Evolutionary conservation across 2,113 vertebrate genomes (phyloP).

Genomic region (Sander vitreus): DNA sequence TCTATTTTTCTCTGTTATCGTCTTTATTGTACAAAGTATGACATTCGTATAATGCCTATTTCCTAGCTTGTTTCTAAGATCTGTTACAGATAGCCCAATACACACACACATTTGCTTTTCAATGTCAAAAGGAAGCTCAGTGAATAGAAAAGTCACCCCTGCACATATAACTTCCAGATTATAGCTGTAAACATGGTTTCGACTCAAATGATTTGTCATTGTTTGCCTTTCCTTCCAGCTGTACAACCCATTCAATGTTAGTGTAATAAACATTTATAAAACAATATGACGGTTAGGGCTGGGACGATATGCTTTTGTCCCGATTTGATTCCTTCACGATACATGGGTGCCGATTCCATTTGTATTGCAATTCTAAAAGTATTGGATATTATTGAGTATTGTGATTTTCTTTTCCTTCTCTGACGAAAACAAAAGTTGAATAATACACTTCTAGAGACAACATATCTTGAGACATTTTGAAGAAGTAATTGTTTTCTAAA

Average conservation of each 20-base stretch:
- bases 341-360: too few relatives aligned
- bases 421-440: too few relatives aligned
- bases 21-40: background rate
- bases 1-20: background rate
- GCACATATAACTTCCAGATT: slow-evolving; percentile 3
- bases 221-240: slow-evolving; percentile 25
- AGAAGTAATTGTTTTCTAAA: too few relatives aligned
- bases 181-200: slow-evolving; percentile 20
- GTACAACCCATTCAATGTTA: background rate
- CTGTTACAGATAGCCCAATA: background rate
- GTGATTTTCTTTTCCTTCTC: too few relatives aligned
- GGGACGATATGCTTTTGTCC: too few relatives aligned
- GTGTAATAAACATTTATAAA: too few relatives aligned
- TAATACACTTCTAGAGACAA: too few relatives aligned
- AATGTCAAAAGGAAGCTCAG: background rate
- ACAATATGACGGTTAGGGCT: too few relatives aligned
- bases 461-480: too few relatives aligned
- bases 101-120: background rate
- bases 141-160: slow-evolving; percentile 2
- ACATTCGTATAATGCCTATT: background rate
- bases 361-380: too few relatives aligned
- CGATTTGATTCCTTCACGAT: too few relatives aligned
- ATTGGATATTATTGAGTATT: too few relatives aligned
- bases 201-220: slow-evolving; percentile 2
- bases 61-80: slow-evolving; percentile 13